Evolutionary conservation across 1,140 invertebrate genomes (phyloP).

Genomic region (Pissodes strobi): DNA sequence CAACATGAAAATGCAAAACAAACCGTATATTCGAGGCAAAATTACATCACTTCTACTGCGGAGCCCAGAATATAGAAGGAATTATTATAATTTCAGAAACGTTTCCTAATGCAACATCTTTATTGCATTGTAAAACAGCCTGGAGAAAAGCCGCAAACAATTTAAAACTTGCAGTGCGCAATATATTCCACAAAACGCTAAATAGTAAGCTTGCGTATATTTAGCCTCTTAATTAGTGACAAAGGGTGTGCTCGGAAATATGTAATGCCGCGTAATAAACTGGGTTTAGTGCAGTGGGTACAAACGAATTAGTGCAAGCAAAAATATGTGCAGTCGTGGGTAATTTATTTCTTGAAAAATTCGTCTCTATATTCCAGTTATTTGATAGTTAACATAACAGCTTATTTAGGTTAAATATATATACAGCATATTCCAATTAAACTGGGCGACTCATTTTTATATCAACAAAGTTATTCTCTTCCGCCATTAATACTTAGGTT

Average conservation of each 20-base stretch:
- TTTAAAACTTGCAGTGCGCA: constrained; percentile 20
- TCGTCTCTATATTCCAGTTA: no score
- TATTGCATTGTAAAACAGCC: constrained; percentile 20
- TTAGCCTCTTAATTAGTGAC: constrained; percentile 37
- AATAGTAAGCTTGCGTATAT: constrained; percentile 31
- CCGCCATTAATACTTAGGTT: no score
- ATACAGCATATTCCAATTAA: no score
- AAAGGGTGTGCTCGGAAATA: constrained; percentile 32
- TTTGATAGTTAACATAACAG: no score
- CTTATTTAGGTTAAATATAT: no score
- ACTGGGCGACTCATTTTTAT: no score
- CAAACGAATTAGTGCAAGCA: no score
- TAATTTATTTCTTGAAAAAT: no score
- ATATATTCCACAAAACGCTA: constrained; percentile 27
- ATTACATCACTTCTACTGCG: constrained; percentile 16
- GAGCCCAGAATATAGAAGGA: constrained; percentile 7
- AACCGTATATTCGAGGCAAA: not conserved
- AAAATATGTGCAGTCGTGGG: no score
- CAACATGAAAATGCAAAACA: no score
- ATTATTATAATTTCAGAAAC: constrained; percentile 22
- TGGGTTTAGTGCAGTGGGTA: constrained; percentile 6
- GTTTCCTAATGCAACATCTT: constrained; percentile 14
- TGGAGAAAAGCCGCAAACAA: constrained; percentile 23
- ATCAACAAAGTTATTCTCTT: no score
- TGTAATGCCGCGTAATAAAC: constrained; percentile 16